Evolutionary conservation across 2,797 vertebrate genomes (phyloP).

Genomic region (Hirundo rustica): DNA sequence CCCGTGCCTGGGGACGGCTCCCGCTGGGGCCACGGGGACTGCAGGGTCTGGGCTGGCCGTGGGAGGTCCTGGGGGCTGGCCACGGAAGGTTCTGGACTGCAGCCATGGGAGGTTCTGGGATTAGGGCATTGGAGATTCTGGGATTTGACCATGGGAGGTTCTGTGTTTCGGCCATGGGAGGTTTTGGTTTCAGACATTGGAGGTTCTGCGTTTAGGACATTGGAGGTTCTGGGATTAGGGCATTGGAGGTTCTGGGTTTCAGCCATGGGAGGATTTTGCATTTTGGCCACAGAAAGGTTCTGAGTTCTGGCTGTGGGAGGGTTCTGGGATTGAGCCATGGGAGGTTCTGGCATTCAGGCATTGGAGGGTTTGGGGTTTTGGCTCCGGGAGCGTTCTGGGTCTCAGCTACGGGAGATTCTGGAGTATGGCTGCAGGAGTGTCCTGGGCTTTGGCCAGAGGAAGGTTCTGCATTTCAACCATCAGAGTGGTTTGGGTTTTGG

Average conservation of each 20-base stretch:
- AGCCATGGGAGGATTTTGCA: rapidly evolving
- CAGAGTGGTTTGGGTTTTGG: too few species aligned
- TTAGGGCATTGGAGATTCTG: neutral
- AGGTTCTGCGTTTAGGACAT: too few species aligned
- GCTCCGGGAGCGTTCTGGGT: rapidly evolving
- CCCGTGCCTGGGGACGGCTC: rapidly evolving
- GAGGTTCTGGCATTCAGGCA: neutral
- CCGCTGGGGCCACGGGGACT: rapidly evolving
- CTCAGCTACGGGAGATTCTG: too few species aligned
- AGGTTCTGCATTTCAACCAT: too few species aligned
- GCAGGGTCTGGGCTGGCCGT: too few species aligned
- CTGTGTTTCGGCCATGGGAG: too few species aligned
- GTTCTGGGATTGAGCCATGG: neutral
- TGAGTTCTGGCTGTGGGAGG: too few species aligned
- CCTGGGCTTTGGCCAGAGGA: neutral
- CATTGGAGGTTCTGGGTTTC: neutral
- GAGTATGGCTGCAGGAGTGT: too few species aligned
- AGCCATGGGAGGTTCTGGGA: rapidly evolving
- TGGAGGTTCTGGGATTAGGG: too few species aligned
- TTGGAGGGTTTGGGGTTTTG: neutral
- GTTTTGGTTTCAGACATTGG: too few species aligned
- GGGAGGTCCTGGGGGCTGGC: neutral
- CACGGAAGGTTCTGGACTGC: too few species aligned
- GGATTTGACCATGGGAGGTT: neutral
- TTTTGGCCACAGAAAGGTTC: neutral